Evolutionary conservation across 2,888 invertebrate species (phyloP).

Genomic region (Unio pictorum): DNA sequence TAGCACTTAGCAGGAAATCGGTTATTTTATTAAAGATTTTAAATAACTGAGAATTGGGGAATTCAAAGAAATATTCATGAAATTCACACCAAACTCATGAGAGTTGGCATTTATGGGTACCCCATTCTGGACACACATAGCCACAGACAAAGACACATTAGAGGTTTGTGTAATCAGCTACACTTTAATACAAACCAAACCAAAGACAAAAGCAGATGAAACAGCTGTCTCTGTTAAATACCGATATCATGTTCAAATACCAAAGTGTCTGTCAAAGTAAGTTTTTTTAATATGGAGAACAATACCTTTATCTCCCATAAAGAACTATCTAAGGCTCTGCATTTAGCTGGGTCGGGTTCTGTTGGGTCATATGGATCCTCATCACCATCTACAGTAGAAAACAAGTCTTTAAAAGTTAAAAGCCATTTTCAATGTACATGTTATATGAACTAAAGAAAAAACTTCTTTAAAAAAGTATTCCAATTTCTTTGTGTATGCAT

Average conservation of each 20-base stretch:
- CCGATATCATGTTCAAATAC: not conserved
- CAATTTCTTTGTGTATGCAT: no score
- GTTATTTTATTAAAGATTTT: no score
- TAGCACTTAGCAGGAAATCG: no score
- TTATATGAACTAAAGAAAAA: no score
- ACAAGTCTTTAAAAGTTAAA: not conserved
- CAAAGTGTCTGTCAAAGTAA: not conserved
- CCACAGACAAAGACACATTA: no score
- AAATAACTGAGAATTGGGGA: no score
- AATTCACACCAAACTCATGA: no score
- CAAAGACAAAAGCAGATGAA: not conserved
- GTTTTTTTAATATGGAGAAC: not conserved
- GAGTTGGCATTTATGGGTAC: no score
- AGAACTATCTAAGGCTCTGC: constrained; percentile 88
- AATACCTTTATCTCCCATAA: constrained; percentile 88
- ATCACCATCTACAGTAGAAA: constrained; percentile 35
- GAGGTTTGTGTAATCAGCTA: not conserved
- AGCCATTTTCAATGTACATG: not conserved
- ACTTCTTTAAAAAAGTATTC: not conserved
- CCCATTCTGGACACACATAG: no score
- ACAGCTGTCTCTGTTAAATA: not conserved
- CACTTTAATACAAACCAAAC: not conserved
- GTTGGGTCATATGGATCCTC: constrained; percentile 89
- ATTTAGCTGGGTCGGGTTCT: constrained; percentile 84
- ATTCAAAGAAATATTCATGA: no score